Evolutionary conservation across 2,888 invertebrate genomes (phyloP).

Genomic region (Erynnis tages): DNA sequence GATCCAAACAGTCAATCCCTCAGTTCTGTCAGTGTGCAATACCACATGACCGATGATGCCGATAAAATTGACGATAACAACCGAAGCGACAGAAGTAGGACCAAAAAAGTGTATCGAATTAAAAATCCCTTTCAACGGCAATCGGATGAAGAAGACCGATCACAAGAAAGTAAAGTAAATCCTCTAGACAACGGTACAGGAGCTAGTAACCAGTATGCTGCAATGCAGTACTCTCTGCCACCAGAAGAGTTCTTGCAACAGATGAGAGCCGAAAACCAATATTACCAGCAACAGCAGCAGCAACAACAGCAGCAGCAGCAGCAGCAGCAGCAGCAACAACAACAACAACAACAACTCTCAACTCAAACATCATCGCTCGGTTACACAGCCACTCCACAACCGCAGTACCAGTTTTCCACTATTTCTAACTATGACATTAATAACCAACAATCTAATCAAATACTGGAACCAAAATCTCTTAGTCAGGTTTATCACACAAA

Average conservation of each 20-base stretch:
- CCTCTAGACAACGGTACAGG: conserved; percentile 64
- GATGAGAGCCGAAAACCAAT: conserved; percentile 66
- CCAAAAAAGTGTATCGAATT: conserved; percentile 66
- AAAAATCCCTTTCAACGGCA: conserved; percentile 72
- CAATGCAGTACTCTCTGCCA: conserved; percentile 73
- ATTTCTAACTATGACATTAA: conserved; percentile 52
- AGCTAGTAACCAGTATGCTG: conserved; percentile 76
- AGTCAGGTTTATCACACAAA: conserved; percentile 51
- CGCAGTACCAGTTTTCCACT: conserved; percentile 68
- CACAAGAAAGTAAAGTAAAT: conserved; percentile 44
- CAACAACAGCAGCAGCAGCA: conserved; percentile 37
- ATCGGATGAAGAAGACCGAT: conserved; percentile 46
- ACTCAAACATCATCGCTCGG: conserved; percentile 60
- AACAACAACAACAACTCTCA: conserved; percentile 44
- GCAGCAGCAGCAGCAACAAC: conserved; percentile 39
- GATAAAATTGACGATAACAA: conserved; percentile 56
- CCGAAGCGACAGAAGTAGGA: conserved; percentile 52
- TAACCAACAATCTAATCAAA: conserved; percentile 54
- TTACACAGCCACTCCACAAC: conserved; percentile 70
- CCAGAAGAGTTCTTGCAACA: conserved; percentile 75
- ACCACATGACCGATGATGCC: conserved; percentile 56
- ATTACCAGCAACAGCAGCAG: conserved; percentile 55
- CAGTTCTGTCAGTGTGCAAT: conserved; percentile 58
- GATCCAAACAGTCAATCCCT: conserved; percentile 59
- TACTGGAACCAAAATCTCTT: conserved; percentile 57